phyloP scores from a whole-genome alignment of 2,888 invertebrate genomes.

The Andrena haemorrhoa region DNA sequence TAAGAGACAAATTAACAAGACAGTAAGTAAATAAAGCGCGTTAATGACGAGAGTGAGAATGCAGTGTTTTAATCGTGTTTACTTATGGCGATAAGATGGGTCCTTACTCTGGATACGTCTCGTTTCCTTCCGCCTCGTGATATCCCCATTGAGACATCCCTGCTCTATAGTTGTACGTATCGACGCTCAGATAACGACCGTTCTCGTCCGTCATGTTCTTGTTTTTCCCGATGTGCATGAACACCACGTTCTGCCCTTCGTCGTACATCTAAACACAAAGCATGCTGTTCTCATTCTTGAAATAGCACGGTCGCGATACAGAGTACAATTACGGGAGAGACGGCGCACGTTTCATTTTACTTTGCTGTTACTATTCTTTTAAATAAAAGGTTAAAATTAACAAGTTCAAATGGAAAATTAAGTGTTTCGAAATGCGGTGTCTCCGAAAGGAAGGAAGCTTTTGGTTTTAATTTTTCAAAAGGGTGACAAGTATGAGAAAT shows the following conservation, averaged over 20 bases:
- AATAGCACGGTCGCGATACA: not conserved
- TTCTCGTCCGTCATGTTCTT: constrained; percentile 78
- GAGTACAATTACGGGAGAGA: too few species aligned
- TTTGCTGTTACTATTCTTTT: too few species aligned
- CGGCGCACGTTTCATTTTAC: too few species aligned
- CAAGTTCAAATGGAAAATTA: too few species aligned
- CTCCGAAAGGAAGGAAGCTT: too few species aligned
- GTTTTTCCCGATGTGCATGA: constrained; percentile 85
- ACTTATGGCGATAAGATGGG: not conserved
- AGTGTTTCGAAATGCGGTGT: too few species aligned
- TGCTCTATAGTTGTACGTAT: constrained; percentile 86
- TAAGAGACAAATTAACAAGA: too few species aligned
- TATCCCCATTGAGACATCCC: constrained; percentile 91
- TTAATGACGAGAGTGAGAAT: not conserved
- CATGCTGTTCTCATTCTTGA: not conserved
- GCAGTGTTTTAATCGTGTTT: not conserved
- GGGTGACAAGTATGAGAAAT: too few species aligned
- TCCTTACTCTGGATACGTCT: constrained; percentile 77
- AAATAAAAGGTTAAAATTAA: too few species aligned
- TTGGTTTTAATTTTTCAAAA: too few species aligned
- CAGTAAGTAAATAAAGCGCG: too few species aligned
- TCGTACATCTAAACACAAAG: constrained; percentile 87
- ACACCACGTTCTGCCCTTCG: constrained; percentile 87
- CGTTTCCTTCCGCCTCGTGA: constrained; percentile 79
- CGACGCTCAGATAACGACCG: constrained; percentile 80